These are phyloP conservation scores for Neodiprion fabricii DNA, from an alignment of 1,140 invertebrate genomes.

Conservation along the genomic window DNA sequence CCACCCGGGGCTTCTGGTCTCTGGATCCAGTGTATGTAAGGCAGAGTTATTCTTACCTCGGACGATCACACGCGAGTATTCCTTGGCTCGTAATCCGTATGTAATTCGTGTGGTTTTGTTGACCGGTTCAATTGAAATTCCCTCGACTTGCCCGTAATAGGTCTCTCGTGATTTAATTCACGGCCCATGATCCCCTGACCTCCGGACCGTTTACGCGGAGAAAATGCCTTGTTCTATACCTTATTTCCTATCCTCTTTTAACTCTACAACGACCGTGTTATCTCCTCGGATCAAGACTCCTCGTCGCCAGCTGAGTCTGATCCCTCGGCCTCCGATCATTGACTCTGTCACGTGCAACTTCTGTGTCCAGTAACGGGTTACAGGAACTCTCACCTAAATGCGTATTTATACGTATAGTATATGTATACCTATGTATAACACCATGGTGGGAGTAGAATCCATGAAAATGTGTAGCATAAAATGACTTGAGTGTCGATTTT, in stretches of 20 bases:
- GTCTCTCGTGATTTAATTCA: constrained; percentile 3
- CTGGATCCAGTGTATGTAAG: too few relatives aligned
- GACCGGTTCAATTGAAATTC: not conserved
- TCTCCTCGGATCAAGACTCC: constrained; percentile 1
- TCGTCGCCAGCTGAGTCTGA: not conserved
- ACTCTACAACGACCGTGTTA: not conserved
- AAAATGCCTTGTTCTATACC: constrained; percentile 1
- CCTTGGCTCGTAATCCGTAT: not conserved
- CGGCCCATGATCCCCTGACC: not conserved
- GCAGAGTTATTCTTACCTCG: too few relatives aligned
- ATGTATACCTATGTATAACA: too few relatives aligned
- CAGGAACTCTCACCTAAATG: not conserved
- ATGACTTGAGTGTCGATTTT: too few relatives aligned
- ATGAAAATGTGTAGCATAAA: too few relatives aligned
- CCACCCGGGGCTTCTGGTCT: too few relatives aligned
- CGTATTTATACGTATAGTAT: too few relatives aligned
- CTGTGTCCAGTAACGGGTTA: not conserved
- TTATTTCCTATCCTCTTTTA: constrained; percentile 6
- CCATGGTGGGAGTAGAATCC: too few relatives aligned
- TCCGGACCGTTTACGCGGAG: not conserved
- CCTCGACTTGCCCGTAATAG: not conserved
- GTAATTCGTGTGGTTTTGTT: not conserved
- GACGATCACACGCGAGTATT: too few relatives aligned
- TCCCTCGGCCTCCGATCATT: constrained; percentile 5
- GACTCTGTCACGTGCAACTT: constrained; percentile 5